A percentile compares a stretch with the other conserved stretches of the same genome.
Evolutionary conservation across 2,113 vertebrate species (phyloP).

Genomic region (Oxyura jamaicensis): DNA sequence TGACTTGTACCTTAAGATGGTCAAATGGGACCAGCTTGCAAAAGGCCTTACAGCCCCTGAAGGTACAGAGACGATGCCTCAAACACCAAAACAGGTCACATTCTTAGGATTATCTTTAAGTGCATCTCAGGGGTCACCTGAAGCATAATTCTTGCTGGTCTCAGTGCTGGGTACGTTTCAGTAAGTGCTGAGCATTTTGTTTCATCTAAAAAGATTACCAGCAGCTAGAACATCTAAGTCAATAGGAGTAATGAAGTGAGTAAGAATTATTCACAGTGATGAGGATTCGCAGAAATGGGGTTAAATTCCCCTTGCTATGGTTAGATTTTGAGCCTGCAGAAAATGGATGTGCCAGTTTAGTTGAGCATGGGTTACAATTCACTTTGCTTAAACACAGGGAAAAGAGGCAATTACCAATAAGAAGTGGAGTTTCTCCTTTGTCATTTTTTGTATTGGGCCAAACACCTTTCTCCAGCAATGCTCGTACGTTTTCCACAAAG

Average conservation of each 20-base stretch:
- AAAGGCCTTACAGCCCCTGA: not conserved
- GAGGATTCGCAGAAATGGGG: not conserved
- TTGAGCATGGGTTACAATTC: not conserved
- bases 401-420: constrained; percentile 78
- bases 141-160: not conserved
- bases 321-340: not conserved
- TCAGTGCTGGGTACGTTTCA: not conserved
- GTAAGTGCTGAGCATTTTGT: not conserved
- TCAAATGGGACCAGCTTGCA: not conserved
- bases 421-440: constrained; percentile 84
- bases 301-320: not conserved
- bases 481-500: constrained; percentile 75
- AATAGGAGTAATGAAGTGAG: not conserved
- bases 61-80: not conserved
- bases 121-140: not conserved
- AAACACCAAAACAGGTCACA: not conserved
- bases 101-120: not conserved
- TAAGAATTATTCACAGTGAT: not conserved
- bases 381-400: not conserved
- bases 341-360: not conserved
- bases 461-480: constrained; percentile 81
- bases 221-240: not conserved
- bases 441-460: constrained; percentile 85
- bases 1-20: not conserved
- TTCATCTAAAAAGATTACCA: not conserved